Evolutionary conservation across 37 sponge, comb jelly and placozoan species (phyloP), one percentile per base, ranked within the genome.

Genomic region (Hexactinellida sp.): DNA sequence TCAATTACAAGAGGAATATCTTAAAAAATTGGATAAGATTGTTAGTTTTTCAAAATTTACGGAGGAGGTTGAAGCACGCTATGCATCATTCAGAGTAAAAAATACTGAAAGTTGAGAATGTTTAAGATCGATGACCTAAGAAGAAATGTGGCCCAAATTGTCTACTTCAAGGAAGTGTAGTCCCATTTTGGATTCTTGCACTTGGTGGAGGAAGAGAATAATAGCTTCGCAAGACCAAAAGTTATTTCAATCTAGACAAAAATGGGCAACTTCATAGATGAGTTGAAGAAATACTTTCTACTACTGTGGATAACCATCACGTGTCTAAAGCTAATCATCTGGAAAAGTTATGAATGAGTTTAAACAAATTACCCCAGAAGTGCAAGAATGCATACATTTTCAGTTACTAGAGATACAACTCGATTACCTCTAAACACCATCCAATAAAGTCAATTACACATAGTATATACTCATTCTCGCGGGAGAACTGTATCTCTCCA

Each of bases 401-500:
- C 52, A 47, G 52, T 47, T 47, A 9, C 52, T 47, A 47, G 52
- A 16, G 52, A 16, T 47, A 16, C 52, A 47, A 47, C 52, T 47
- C 52, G 52, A 47, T 16, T 19, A 47, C 9, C 52, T 47, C 76
- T n/a, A 21, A 23, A 63, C 76, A 63, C 76, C 76, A 7, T 63
- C 3, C 76, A 63, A 63, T 63, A 63, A 63, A 63, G 13, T 63
- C 30, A 7, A 23, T 23, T 28, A 63, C 76, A 63, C 76, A 25
- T 21, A 63, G 76, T 28, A n/a, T 63, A 3, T 63, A 23, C 76
- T 63, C 13, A n/a, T 63, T n/a, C 13, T 63, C 28, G 76, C 76
- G 25, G 76, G 76, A 63, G 76, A 63, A 63, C 76, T 63, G 76
- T 63, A 63, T 63, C 76, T 63, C 76, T 63, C 76, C 76, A 63